A percentile compares a stretch with the other conserved stretches of the same genome.
Conservation (phyloP, 2,113 vertebrate genomes). For the Callocephalon fimbriatum region DNA sequence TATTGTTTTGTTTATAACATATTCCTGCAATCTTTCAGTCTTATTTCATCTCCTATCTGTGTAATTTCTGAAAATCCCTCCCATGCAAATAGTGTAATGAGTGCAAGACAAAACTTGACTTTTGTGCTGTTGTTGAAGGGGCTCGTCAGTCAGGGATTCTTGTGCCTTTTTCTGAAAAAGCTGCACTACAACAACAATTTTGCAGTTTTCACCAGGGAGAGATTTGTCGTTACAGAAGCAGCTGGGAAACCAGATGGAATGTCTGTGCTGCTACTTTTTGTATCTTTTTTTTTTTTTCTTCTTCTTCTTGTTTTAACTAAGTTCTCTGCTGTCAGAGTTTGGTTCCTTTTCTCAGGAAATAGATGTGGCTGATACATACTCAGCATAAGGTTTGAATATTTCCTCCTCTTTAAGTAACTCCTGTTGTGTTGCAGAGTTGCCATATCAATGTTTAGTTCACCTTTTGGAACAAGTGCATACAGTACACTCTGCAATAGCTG, state of each 20-base stretch:
- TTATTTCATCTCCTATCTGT: neutral
- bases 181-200: constrained; percentile 52
- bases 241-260: constrained; percentile 61
- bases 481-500: neutral
- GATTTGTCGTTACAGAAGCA: constrained; percentile 35
- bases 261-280: neutral
- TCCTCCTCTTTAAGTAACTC: neutral
- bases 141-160: neutral
- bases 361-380: neutral
- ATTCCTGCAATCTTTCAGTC: neutral
- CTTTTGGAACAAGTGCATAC: neutral
- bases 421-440: neutral
- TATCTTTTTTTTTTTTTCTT: neutral
- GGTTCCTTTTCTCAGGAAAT: neutral
- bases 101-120: constrained; percentile 34
- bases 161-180: neutral
- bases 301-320: neutral
- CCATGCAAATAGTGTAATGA: neutral
- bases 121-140: neutral
- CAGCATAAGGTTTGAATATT: neutral
- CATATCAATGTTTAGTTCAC: neutral
- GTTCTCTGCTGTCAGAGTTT: neutral
- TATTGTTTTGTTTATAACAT: neutral
- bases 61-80: neutral
- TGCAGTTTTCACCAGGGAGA: constrained; percentile 29